These are phyloP conservation scores for Laterallus jamaicensis DNA, from an alignment of 2,113 vertebrate genomes.

Conservation along the genomic window DNA sequence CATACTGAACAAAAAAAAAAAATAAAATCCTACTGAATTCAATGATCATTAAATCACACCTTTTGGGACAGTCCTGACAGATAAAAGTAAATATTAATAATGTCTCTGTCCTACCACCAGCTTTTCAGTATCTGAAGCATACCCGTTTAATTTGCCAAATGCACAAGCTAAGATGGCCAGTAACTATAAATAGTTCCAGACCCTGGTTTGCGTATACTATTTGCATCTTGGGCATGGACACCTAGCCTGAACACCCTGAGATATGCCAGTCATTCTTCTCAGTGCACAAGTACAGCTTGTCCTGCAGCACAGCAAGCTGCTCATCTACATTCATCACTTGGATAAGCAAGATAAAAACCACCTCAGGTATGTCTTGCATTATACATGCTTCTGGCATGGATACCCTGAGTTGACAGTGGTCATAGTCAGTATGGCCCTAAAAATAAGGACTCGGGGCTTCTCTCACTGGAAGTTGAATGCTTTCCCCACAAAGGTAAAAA, in stretches of 20 bases:
- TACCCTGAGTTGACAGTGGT: background rate
- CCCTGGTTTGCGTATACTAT: rapidly evolving
- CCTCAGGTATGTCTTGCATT: background rate
- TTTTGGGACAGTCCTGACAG: background rate
- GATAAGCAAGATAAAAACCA: background rate
- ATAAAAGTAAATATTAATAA: background rate
- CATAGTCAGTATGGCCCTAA: background rate
- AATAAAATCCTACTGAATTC: background rate
- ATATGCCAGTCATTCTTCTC: rapidly evolving
- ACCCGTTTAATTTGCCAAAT: background rate
- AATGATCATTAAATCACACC: background rate
- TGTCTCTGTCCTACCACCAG: background rate
- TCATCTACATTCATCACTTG: rapidly evolving
- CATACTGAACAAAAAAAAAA: background rate
- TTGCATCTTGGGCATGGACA: background rate
- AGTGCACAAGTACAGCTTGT: background rate
- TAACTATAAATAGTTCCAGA: background rate
- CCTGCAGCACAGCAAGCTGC: background rate
- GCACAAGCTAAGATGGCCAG: background rate
- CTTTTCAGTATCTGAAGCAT: background rate
- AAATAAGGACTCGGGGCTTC: background rate
- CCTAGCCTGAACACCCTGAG: background rate
- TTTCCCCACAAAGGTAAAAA: background rate
- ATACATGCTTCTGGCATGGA: background rate
- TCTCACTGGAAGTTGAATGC: background rate